Conservation (phyloP, 1,140 invertebrate species). For the Aphelenchoides avenae region DNA sequence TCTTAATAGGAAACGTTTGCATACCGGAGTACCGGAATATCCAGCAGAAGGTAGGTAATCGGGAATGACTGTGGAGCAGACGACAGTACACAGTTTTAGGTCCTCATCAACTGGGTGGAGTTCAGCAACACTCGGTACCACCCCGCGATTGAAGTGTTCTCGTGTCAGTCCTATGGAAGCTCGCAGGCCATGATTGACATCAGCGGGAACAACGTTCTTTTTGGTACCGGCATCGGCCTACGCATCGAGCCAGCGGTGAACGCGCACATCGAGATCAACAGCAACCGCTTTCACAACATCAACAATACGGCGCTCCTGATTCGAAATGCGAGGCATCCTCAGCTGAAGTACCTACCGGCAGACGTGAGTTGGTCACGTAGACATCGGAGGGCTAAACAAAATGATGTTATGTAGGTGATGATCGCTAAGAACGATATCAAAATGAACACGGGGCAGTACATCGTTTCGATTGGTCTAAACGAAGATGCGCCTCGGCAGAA, state of each 20-base stretch:
- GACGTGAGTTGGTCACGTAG: constrained; percentile 65
- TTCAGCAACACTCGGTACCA: constrained; percentile 54
- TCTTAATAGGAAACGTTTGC: constrained; percentile 69
- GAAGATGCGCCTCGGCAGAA: constrained; percentile 53
- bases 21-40: constrained; percentile 79
- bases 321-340: constrained; percentile 60
- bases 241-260: constrained; percentile 77
- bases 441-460: constrained; percentile 54
- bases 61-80: constrained; percentile 9
- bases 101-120: constrained; percentile 56
- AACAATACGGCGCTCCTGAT: constrained; percentile 64
- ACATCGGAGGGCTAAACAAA: too few species aligned
- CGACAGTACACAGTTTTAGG: background rate
- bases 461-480: constrained; percentile 58
- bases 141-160: constrained; percentile 51
- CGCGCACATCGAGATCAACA: constrained; percentile 70
- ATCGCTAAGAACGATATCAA: constrained; percentile 57
- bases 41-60: constrained; percentile 70
- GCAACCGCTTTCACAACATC: constrained; percentile 81
- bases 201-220: constrained; percentile 40
- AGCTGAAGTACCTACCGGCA: constrained; percentile 59
- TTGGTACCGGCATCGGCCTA: constrained; percentile 46
- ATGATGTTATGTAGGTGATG: constrained; percentile 58
- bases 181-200: constrained; percentile 40
- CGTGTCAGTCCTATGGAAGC: constrained; percentile 37